phyloP scores from a whole-genome alignment of 1,140 invertebrate species.

The Dendroctonus ponderosae region DNA sequence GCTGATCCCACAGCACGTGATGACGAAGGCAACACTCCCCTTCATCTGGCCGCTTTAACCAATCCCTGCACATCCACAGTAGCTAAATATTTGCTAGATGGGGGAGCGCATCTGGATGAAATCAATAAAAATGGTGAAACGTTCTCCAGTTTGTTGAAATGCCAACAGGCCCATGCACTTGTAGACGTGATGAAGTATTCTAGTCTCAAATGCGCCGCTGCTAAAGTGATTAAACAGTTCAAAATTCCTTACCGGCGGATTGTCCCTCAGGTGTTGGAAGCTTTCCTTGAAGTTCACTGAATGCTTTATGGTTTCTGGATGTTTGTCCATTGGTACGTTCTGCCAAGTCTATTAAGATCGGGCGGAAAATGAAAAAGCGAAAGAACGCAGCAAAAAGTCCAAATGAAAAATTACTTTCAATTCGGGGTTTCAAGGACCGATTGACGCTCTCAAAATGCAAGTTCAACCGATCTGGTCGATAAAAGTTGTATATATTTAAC shows the following conservation, averaged over 20 bases:
- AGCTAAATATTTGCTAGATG: constrained; percentile 67
- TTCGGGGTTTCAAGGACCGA: no score
- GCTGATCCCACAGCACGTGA: constrained; percentile 75
- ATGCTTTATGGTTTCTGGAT: not conserved
- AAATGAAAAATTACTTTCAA: no score
- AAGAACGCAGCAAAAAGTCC: no score
- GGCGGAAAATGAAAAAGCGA: no score
- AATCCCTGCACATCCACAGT: constrained; percentile 66
- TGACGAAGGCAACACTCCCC: constrained; percentile 75
- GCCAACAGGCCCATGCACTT: constrained; percentile 62
- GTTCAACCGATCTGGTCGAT: not conserved
- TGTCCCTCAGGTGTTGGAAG: constrained; percentile 58
- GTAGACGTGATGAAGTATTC: constrained; percentile 79
- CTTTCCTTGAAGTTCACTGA: constrained; percentile 58
- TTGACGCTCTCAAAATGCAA: no score
- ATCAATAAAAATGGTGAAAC: constrained; percentile 78
- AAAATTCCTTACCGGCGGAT: constrained; percentile 61
- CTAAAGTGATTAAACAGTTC: constrained; percentile 68
- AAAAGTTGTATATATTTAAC: no score
- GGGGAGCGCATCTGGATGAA: constrained; percentile 85
- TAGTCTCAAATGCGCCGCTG: constrained; percentile 77
- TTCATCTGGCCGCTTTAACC: constrained; percentile 71
- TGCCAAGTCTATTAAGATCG: no score
- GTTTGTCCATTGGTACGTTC: not conserved
- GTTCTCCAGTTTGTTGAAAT: constrained; percentile 67